phyloP scores from a whole-genome alignment of 2,797 vertebrate species.

The Diglossa cyanea region DNA sequence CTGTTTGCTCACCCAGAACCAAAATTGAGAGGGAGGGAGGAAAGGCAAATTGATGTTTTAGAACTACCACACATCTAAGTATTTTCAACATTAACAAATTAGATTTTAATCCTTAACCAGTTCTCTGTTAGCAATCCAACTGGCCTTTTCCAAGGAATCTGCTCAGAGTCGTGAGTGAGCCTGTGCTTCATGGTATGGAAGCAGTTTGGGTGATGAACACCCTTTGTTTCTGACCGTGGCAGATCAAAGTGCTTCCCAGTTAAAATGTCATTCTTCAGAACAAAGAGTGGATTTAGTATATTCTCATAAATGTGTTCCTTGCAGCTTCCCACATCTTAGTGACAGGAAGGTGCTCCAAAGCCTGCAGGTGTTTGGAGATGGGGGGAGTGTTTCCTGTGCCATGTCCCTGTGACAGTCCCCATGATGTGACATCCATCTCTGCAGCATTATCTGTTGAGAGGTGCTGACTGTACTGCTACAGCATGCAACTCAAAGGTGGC shows the following conservation, averaged over 20 bases:
- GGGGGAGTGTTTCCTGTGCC: background rate
- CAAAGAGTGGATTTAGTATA: background rate
- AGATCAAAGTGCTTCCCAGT: background rate
- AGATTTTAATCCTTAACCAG: background rate
- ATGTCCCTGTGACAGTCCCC: background rate
- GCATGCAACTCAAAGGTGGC: constrained; percentile 82
- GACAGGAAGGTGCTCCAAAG: background rate
- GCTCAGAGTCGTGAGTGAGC: background rate
- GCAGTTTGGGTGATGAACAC: background rate
- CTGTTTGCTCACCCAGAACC: background rate
- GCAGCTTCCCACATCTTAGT: background rate
- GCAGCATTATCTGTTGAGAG: constrained; percentile 96
- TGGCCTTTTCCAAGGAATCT: background rate
- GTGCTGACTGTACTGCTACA: constrained; percentile 86
- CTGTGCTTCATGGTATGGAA: background rate
- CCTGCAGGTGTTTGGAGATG: background rate
- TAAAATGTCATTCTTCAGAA: background rate
- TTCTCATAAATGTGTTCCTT: background rate
- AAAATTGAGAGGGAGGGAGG: background rate
- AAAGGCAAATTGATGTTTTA: background rate
- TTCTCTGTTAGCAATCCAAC: background rate
- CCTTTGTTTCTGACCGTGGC: background rate
- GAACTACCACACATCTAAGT: background rate
- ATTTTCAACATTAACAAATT: background rate
- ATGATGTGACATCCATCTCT: constrained; percentile 84